These are phyloP conservation scores for Heliothis peltigera DNA, from an alignment of 2,888 invertebrate genomes.

Conservation along the genomic window DNA sequence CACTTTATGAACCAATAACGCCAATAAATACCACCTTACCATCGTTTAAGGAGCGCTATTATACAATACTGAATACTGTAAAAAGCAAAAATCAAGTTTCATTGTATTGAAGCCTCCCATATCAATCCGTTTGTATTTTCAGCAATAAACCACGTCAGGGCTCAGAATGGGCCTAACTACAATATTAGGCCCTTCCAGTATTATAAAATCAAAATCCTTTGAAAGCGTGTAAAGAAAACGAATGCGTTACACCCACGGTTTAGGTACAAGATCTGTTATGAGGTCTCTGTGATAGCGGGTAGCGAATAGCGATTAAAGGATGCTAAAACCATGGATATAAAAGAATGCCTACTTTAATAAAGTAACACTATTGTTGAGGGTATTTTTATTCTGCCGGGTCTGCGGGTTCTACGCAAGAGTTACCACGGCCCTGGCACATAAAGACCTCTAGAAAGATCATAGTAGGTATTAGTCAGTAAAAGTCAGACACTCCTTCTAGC, in stretches of 20 bases:
- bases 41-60: slow-evolving; percentile 42
- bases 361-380: no score
- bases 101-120: slow-evolving; percentile 50
- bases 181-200: slow-evolving; percentile 70
- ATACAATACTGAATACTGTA: slow-evolving; percentile 19
- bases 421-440: no score
- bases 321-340: not conserved
- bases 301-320: slow-evolving; percentile 21
- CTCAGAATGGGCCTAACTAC: slow-evolving; percentile 69
- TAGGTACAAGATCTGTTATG: slow-evolving; percentile 31
- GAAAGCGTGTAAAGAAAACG: slow-evolving; percentile 78
- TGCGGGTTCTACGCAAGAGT: no score
- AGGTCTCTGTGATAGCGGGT: slow-evolving; percentile 22
- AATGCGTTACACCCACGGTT: slow-evolving; percentile 75
- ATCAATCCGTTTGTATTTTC: slow-evolving; percentile 62
- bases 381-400: no score
- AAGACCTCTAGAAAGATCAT: no score
- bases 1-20: slow-evolving; percentile 35
- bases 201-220: slow-evolving; percentile 84
- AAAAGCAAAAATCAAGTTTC: slow-evolving; percentile 55
- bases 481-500: no score
- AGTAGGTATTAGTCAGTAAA: no score
- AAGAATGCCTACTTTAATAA: no score
- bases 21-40: slow-evolving; percentile 30
- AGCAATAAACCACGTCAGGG: slow-evolving; percentile 69